Percentiles rank a stretch among this genome's conserved stretches.
phyloP scores from a whole-genome alignment of 2,888 invertebrate species.

The Ormyrus rosae region DNA sequence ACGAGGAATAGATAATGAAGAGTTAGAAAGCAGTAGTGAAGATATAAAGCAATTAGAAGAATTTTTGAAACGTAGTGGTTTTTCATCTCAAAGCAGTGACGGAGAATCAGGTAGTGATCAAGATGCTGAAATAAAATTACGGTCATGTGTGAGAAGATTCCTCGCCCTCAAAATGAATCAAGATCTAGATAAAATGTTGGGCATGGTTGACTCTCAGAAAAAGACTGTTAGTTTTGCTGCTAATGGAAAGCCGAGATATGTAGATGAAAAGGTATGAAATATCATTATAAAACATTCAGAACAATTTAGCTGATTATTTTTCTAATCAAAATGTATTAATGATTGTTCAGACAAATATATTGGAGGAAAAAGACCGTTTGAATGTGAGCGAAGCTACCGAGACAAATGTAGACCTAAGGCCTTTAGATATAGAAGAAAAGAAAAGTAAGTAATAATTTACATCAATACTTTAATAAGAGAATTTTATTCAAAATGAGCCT shows the following conservation, averaged over 20 bases:
- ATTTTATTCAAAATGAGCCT: too few species aligned
- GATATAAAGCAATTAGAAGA: conserved; percentile 83
- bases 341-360: conserved; percentile 55
- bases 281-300: background rate
- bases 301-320: background rate
- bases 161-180: conserved; percentile 84
- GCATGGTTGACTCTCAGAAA: conserved; percentile 79
- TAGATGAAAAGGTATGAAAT: conserved; percentile 75
- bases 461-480: background rate
- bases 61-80: conserved; percentile 84
- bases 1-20: conserved; percentile 65
- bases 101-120: conserved; percentile 80
- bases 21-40: conserved; percentile 78
- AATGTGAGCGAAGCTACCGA: conserved; percentile 64
- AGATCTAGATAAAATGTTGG: conserved; percentile 80
- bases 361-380: conserved; percentile 58
- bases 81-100: conserved; percentile 80
- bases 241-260: conserved; percentile 76
- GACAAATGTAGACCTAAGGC: conserved; percentile 74
- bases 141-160: conserved; percentile 84
- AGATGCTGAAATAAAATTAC: conserved; percentile 84
- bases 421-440: conserved; percentile 80
- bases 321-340: background rate
- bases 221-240: conserved; percentile 88
- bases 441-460: conserved; percentile 61